These are phyloP conservation scores for Lamellibrachia satsuma DNA, from an alignment of 2,888 invertebrate species.

Conservation along the genomic window DNA sequence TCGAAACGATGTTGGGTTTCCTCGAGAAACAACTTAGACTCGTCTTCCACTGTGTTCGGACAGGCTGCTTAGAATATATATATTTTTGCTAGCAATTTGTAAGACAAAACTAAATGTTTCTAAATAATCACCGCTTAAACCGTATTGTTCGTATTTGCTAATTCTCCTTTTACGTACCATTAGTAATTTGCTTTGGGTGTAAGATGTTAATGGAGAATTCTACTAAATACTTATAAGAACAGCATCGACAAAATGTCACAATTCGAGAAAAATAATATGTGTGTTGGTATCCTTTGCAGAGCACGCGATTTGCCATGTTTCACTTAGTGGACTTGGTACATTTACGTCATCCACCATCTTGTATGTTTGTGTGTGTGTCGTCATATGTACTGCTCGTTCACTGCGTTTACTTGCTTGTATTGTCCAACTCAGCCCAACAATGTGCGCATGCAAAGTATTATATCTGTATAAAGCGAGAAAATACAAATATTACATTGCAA, in stretches of 20 bases:
- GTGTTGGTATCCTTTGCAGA: not conserved
- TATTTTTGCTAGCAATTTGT: not conserved
- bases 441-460: constrained; percentile 10
- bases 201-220: not conserved
- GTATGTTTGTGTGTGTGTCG: not conserved
- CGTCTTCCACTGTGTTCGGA: not conserved
- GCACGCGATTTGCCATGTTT: not conserved
- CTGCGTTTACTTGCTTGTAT: not conserved
- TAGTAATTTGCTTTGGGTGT: not conserved
- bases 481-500: no score
- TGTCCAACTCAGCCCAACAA: not conserved
- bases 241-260: not conserved
- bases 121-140: not conserved
- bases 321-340: not conserved
- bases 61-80: not conserved
- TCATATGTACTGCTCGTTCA: not conserved
- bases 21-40: not conserved
- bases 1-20: not conserved
- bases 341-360: not conserved
- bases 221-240: not conserved
- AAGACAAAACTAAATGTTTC: not conserved
- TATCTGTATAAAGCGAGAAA: not conserved
- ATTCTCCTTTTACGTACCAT: not conserved
- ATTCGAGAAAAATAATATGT: not conserved
- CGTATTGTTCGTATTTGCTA: not conserved